phyloP scores from a whole-genome alignment of 2,113 vertebrate species.

The Sorex araneus region DNA sequence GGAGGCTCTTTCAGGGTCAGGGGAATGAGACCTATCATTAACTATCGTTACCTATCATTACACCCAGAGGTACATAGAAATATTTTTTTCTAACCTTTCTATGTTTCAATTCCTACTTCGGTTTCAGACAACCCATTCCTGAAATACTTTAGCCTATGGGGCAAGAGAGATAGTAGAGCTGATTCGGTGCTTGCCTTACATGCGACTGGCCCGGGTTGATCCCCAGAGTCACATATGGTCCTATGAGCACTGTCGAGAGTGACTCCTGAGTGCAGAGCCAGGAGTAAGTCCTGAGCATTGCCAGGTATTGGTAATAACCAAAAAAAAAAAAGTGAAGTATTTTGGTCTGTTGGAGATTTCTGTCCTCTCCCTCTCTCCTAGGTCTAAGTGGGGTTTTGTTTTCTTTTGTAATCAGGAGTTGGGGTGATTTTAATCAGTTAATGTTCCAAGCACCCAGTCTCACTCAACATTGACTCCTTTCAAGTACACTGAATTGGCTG shows the following conservation, averaged over 20 bases:
- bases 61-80: not conserved
- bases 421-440: not conserved
- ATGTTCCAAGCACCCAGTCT: not conserved
- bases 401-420: not conserved
- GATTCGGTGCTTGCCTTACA: no score
- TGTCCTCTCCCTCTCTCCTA: not conserved
- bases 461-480: constrained; percentile 17
- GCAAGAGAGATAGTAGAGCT: no score
- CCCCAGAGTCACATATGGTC: no score
- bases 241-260: no score
- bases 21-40: no score
- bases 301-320: no score
- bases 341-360: constrained; percentile 24
- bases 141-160: not conserved
- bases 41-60: no score
- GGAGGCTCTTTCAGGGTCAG: no score
- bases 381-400: not conserved
- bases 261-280: no score
- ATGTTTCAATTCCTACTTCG: constrained; percentile 22
- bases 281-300: no score
- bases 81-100: constrained; percentile 24
- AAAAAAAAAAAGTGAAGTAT: constrained; percentile 24
- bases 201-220: no score
- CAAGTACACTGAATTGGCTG: not conserved
- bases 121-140: constrained; percentile 14